Percentiles rank a stretch among this genome's conserved stretches.
Evolutionary conservation across 1,140 invertebrate species (phyloP).

Genomic region (Hydropsyche tenuis): DNA sequence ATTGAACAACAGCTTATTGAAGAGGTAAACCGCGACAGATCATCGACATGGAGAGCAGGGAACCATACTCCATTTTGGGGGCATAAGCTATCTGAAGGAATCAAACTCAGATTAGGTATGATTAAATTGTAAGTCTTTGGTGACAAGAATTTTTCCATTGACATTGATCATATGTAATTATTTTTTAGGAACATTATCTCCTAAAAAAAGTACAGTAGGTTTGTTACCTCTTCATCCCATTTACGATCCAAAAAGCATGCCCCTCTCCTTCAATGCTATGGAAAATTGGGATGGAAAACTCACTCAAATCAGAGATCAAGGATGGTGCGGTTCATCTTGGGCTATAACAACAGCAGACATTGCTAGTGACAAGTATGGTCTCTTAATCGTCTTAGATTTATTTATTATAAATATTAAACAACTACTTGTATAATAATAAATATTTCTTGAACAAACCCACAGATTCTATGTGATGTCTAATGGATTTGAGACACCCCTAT

Average conservation of each 20-base stretch:
- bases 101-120: conserved; percentile 76
- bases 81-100: conserved; percentile 79
- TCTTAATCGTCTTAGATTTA: not conserved
- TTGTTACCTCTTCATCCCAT: conserved; percentile 74
- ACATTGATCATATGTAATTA: too few relatives aligned
- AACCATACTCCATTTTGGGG: conserved; percentile 89
- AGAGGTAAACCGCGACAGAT: conserved; percentile 66
- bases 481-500: conserved; percentile 70
- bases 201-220: conserved; percentile 66
- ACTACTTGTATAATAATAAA: not conserved
- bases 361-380: conserved; percentile 73
- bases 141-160: too few relatives aligned
- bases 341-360: conserved; percentile 84
- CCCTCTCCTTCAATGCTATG: conserved; percentile 76
- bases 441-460: conserved; percentile 56
- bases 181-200: conserved; percentile 64
- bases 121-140: too few relatives aligned
- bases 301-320: conserved; percentile 82
- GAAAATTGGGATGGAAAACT: conserved; percentile 76
- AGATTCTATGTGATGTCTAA: conserved; percentile 83
- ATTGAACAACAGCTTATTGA: conserved; percentile 72
- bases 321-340: conserved; percentile 93
- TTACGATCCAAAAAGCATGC: conserved; percentile 67
- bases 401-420: not conserved
- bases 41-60: conserved; percentile 74